A percentile compares a stretch with the other conserved stretches of the same genome.
These are phyloP conservation scores for Parascotia fuliginaria DNA, from an alignment of 2,888 invertebrate species.

Conservation along the genomic window DNA sequence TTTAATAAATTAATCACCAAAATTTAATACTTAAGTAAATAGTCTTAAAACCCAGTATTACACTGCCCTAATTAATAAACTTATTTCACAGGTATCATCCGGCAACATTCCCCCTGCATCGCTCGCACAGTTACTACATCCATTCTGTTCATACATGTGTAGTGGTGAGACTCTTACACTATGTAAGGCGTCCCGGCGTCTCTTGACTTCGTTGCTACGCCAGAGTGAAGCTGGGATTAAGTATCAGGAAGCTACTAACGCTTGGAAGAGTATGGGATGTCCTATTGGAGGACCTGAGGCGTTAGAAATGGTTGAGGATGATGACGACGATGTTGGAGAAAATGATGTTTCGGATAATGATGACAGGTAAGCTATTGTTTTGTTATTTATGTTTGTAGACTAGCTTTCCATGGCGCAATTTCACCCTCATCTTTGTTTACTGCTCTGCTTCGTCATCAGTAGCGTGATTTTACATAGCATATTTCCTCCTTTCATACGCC, in stretches of 20 bases:
- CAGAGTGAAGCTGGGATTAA: slow-evolving; percentile 86
- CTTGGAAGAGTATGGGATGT: slow-evolving; percentile 91
- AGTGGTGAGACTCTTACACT: slow-evolving; percentile 77
- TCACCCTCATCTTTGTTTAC: too few species aligned
- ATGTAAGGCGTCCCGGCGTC: slow-evolving; percentile 81
- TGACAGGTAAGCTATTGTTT: slow-evolving; percentile 25
- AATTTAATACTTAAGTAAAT: too few species aligned
- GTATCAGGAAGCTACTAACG: slow-evolving; percentile 77
- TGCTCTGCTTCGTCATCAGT: too few species aligned
- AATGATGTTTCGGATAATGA: slow-evolving; percentile 38
- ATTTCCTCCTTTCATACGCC: too few species aligned
- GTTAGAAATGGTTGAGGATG: slow-evolving; percentile 83
- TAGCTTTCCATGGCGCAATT: too few species aligned
- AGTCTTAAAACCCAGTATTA: too few species aligned
- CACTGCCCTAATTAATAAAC: too few species aligned
- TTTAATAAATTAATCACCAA: too few species aligned
- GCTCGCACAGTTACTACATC: slow-evolving; percentile 87
- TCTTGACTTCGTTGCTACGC: slow-evolving; percentile 89
- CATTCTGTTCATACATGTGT: slow-evolving; percentile 88
- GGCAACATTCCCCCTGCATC: slow-evolving; percentile 84
- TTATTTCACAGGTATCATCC: slow-evolving; percentile 87
- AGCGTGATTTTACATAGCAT: too few species aligned
- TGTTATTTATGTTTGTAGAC: too few species aligned
- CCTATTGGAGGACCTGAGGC: slow-evolving; percentile 89
- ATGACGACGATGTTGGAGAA: slow-evolving; percentile 49